phyloP scores from a whole-genome alignment of 2,888 invertebrate genomes.

The Thera obeliscata region DNA sequence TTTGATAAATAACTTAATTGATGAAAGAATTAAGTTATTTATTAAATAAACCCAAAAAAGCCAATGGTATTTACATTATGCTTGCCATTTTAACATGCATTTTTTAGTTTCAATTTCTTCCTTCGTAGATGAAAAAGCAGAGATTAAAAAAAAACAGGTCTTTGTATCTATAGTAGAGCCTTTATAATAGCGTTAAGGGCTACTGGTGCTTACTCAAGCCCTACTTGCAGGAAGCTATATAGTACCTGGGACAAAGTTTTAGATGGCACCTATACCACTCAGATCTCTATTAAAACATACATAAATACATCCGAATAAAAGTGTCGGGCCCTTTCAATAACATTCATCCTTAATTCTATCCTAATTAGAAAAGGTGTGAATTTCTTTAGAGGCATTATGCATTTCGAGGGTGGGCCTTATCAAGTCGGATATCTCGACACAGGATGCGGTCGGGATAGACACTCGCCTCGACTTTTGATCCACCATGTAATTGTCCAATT shows the following conservation, averaged over 20 bases:
- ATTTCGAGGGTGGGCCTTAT: constrained; percentile 77
- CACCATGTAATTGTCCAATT: constrained; percentile 82
- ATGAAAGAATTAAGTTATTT: constrained; percentile 5
- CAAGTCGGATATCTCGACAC: constrained; percentile 68
- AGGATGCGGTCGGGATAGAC: constrained; percentile 73
- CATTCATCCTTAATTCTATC: constrained; percentile 74
- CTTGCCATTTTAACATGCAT: neutral
- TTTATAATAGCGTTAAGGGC: too few species aligned
- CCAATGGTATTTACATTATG: neutral
- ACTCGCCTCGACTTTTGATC: constrained; percentile 59
- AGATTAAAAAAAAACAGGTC: too few species aligned
- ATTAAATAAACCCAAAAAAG: constrained; percentile 12
- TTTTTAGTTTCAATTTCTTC: neutral
- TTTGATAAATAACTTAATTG: too few species aligned
- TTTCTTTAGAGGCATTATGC: constrained; percentile 71
- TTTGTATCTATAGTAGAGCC: too few species aligned
- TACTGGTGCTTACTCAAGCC: too few species aligned
- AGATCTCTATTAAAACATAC: constrained; percentile 11
- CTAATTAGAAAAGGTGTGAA: constrained; percentile 83
- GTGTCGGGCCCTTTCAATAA: constrained; percentile 64
- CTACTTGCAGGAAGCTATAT: too few species aligned
- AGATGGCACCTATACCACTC: too few species aligned
- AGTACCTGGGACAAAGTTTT: too few species aligned
- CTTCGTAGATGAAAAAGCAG: too few species aligned
- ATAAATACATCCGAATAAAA: constrained; percentile 44